Evolutionary conservation across 2,113 vertebrate genomes (phyloP).

Genomic region (Pao palembangensis): DNA sequence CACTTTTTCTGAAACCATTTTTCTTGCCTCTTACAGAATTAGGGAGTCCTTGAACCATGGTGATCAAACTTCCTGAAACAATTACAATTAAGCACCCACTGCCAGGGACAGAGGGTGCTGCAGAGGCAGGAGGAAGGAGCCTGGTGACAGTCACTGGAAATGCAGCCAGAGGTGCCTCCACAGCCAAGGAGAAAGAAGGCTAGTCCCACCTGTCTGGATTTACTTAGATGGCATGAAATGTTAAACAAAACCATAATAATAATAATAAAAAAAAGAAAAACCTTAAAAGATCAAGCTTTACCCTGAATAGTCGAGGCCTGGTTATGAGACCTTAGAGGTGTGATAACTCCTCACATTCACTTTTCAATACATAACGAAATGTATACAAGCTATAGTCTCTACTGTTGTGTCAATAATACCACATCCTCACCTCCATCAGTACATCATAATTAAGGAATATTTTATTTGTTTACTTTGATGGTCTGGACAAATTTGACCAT

Average conservation of each 20-base stretch:
- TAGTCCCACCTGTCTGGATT: neutral
- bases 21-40: slow-evolving; percentile 67
- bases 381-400: neutral
- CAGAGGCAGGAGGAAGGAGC: slow-evolving; percentile 50
- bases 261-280: too few species aligned
- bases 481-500: slow-evolving; percentile 54
- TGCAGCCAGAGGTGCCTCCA: slow-evolving; percentile 23
- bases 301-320: too few species aligned
- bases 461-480: slow-evolving; percentile 38
- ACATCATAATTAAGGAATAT: neutral
- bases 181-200: slow-evolving; percentile 44
- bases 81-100: slow-evolving; percentile 70
- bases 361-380: too few species aligned
- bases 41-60: slow-evolving; percentile 72
- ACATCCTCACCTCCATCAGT: slow-evolving; percentile 1
- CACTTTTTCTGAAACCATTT: slow-evolving; percentile 11
- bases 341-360: too few species aligned
- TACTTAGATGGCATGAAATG: too few species aligned
- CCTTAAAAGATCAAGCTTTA: too few species aligned
- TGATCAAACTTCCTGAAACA: slow-evolving; percentile 75
- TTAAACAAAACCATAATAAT: too few species aligned
- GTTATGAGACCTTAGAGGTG: too few species aligned
- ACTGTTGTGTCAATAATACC: slow-evolving; percentile 14
- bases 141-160: slow-evolving; percentile 53
- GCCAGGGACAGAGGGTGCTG: slow-evolving; percentile 20